Base-by-base conservation (phyloP, 2,797 vertebrate species). In the Siniperca undulata region DNA sequence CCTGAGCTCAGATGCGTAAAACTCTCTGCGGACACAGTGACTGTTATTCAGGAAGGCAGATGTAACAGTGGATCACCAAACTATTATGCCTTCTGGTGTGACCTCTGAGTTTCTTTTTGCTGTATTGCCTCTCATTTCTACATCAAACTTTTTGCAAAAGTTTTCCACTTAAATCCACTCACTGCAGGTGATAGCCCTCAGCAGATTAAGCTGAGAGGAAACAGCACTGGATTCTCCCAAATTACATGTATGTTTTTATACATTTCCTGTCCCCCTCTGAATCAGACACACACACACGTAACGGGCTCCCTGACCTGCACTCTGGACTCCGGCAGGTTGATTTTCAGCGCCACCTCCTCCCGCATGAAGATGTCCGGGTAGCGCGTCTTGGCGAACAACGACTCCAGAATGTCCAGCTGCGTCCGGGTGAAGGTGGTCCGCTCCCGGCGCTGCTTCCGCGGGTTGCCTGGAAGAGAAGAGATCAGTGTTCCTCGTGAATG, bases 311-410 rank as follows among this genome's bases (percentile, higher is more conserved):
- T 60, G 53, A 99, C 98, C 98, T 99, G 98, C 14, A 99, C 98
- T 89, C 98, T 92, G 38, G 98, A 99, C 90, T 99, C 98, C 0
- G 98, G 98, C 88, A 99, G 94, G 91, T 99, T 99, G 93, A 99
- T 99, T 88, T 99, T 99, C 86, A 99, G 95, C 8, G 97, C 98
- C 92, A 91, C 97, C 79, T 98, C 97, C 80, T 98, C 97, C 0
- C 97, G 83, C 97, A 98, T 98, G 92, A 98, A 98, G 86, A 98
- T 98, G 90, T 98, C 97, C 2, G 97, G 97, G 91, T 98, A 98
- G 46, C 97, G 96, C 19, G 97, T 98, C 89, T 97, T 98, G 46
- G 96, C 95, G 78, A 98, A 98, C 68, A 98, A 95, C 5, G 97
- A 96, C 92, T 98, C 97, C 80, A 98, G 87, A 2, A 98, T 96